Conservation (phyloP, 2,888 invertebrate species). For the Dasysyrphus albostriatus region DNA sequence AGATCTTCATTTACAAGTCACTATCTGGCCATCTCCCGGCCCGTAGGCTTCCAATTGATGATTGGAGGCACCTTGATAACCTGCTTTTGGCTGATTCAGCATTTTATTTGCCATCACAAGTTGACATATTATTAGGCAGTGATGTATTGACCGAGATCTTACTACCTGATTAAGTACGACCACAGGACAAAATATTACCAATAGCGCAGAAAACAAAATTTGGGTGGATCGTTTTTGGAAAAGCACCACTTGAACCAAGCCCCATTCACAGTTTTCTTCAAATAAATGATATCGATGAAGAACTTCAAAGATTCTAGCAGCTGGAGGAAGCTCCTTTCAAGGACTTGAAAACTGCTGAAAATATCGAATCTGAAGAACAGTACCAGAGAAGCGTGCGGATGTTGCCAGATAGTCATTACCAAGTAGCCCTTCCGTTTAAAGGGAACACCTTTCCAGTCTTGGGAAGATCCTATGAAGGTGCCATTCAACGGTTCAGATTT, state of each 20-base stretch:
- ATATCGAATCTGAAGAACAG: not conserved
- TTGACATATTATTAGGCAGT: constrained; percentile 26
- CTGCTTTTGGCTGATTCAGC: constrained; percentile 1
- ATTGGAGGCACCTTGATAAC: not conserved
- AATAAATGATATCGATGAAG: not conserved
- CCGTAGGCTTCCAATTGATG: not conserved
- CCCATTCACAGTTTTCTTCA: not conserved
- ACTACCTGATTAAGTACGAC: not conserved
- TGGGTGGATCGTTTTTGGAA: constrained; percentile 2
- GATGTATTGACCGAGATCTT: constrained; percentile 24
- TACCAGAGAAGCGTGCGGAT: not conserved
- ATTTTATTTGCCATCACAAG: not conserved
- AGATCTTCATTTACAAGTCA: not conserved
- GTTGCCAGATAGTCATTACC: not conserved
- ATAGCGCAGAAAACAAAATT: not conserved
- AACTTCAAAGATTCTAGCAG: not conserved
- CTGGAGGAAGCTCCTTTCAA: not conserved
- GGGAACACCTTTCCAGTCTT: not conserved
- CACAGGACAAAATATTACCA: not conserved
- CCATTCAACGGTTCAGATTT: not conserved
- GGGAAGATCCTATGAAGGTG: not conserved
- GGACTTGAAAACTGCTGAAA: not conserved
- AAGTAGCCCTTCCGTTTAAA: constrained; percentile 6
- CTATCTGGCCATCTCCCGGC: constrained; percentile 8
- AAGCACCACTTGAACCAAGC: not conserved